A percentile compares a stretch with the other conserved stretches of the same genome.
Evolutionary conservation across 2,888 invertebrate species (phyloP).

Genomic region (Coenonympha glycerion): DNA sequence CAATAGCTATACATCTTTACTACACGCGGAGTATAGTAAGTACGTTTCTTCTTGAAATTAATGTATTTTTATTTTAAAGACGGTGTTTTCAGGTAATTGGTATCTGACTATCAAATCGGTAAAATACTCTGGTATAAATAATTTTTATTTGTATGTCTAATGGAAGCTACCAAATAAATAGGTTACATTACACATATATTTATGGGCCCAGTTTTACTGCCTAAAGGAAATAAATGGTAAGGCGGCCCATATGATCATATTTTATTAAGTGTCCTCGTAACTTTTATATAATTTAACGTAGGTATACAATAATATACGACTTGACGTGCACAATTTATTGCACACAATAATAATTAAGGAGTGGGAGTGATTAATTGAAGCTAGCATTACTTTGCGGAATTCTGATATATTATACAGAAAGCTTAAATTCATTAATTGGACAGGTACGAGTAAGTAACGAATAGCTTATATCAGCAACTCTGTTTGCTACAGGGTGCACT

Average conservation of each 20-base stretch:
- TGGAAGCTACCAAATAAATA: constrained; percentile 28
- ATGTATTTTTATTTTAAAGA: no score
- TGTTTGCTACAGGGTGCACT: no score
- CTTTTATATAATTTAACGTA: constrained; percentile 5
- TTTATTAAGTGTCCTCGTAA: constrained; percentile 28
- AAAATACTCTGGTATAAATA: no score
- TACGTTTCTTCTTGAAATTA: no score
- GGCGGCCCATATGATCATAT: constrained; percentile 24
- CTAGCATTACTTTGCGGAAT: neutral
- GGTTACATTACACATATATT: constrained; percentile 31
- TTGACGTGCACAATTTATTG: neutral
- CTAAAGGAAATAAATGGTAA: constrained; percentile 28
- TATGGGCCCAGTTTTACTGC: constrained; percentile 31
- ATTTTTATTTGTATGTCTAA: constrained; percentile 26
- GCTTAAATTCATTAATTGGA: no score
- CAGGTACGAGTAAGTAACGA: no score
- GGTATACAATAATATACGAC: neutral
- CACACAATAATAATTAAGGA: neutral
- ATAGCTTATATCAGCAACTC: no score
- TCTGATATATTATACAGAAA: no score
- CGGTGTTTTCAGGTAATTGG: no score
- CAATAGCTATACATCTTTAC: no score
- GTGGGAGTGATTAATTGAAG: neutral
- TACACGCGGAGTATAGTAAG: no score
- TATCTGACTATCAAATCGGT: no score